Evolutionary conservation across 2,113 vertebrate genomes (phyloP).

Genomic region (Rhinichthys klamathensis): DNA sequence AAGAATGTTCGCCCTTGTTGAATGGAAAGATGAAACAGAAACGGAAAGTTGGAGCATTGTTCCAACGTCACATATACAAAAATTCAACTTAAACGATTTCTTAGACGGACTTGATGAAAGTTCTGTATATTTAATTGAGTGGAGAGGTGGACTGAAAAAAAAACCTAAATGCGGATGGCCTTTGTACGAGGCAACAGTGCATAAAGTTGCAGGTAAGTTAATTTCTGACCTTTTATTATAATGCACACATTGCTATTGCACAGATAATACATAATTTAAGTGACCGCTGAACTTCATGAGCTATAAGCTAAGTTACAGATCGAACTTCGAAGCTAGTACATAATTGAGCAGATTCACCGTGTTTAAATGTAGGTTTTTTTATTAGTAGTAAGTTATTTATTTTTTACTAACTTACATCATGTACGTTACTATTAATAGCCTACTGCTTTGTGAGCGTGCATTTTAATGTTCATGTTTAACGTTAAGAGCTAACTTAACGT

Average conservation of each 20-base stretch:
- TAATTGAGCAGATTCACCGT: too few species aligned
- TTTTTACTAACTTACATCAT: too few species aligned
- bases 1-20: neutral
- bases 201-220: neutral
- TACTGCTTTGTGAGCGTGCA: too few species aligned
- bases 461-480: too few species aligned
- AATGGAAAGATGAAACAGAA: neutral
- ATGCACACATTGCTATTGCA: neutral
- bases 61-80: neutral
- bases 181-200: slow-evolving; percentile 5
- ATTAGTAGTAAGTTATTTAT: too few species aligned
- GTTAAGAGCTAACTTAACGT: too few species aligned
- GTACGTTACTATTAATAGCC: too few species aligned
- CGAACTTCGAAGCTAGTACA: too few species aligned
- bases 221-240: neutral
- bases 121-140: neutral
- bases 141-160: neutral
- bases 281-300: neutral
- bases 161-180: slow-evolving; percentile 6
- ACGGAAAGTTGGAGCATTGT: slow-evolving; percentile 7
- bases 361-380: too few species aligned
- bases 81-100: neutral
- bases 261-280: neutral
- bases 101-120: neutral
- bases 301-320: too few species aligned